phyloP scores from a whole-genome alignment of 1,140 invertebrate genomes.

The Stegodyphus dumicola region DNA sequence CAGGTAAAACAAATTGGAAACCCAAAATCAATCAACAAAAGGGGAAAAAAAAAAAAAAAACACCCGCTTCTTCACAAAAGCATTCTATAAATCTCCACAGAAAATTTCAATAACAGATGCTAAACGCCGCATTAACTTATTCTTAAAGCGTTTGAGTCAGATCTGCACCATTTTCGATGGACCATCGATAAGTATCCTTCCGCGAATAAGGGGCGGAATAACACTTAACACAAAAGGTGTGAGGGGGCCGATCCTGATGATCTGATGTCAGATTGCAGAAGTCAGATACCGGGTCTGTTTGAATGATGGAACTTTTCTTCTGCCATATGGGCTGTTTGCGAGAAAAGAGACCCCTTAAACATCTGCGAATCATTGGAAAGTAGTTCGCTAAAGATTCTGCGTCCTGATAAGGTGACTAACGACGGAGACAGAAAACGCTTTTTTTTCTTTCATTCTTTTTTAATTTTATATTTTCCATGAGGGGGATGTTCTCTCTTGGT shows the following conservation, averaged over 20 bases:
- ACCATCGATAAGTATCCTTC: neutral
- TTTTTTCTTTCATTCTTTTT: neutral
- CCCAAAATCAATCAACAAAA: no score
- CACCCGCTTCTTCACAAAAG: no score
- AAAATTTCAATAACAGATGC: neutral
- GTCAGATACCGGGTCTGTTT: neutral
- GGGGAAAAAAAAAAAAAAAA: no score
- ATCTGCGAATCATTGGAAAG: neutral
- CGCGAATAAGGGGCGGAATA: neutral
- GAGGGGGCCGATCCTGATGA: neutral
- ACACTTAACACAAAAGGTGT: slow-evolving; percentile 2
- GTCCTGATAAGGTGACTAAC: neutral
- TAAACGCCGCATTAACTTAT: neutral
- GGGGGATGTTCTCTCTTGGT: no score
- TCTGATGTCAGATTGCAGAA: neutral
- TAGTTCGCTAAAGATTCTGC: neutral
- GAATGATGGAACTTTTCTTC: neutral
- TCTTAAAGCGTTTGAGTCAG: neutral
- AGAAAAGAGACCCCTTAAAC: neutral
- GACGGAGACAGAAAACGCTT: neutral
- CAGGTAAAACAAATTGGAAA: neutral
- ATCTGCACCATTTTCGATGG: neutral
- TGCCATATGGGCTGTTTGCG: neutral
- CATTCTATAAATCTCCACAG: no score
- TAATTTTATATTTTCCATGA: neutral